These are phyloP conservation scores for Spheniscus humboldti DNA, from an alignment of 2,797 vertebrate genomes.

Conservation along the genomic window DNA sequence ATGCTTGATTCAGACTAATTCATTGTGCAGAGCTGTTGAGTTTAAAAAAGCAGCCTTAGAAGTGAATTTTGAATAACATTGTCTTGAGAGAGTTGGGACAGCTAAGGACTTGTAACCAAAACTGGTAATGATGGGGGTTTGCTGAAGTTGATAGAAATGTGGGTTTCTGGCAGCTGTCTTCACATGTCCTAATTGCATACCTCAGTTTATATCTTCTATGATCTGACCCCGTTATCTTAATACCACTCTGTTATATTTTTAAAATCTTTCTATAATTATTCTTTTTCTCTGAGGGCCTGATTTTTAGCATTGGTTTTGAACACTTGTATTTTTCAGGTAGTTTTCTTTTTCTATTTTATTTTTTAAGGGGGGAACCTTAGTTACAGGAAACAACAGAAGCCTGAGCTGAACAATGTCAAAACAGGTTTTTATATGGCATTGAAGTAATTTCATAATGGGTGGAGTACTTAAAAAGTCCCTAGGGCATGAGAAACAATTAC, in stretches of 20 bases:
- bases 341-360: not conserved
- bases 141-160: not conserved
- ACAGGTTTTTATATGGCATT: not conserved
- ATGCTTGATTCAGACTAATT: not conserved
- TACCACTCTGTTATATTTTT: not conserved
- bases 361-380: not conserved
- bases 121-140: not conserved
- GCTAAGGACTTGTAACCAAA: not conserved
- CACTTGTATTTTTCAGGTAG: not conserved
- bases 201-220: not conserved
- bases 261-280: not conserved
- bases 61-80: not conserved
- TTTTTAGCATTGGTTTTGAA: not conserved
- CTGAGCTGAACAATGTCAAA: not conserved
- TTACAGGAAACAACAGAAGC: not conserved
- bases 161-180: not conserved
- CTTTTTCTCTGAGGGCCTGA: not conserved
- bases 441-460: not conserved
- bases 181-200: not conserved
- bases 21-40: not conserved
- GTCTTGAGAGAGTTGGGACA: not conserved
- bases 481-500: not conserved
- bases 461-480: constrained; percentile 2
- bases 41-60: not conserved
- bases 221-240: not conserved